phyloP scores from a whole-genome alignment of 2,888 invertebrate species.

The Drosophila hamatofila region DNA sequence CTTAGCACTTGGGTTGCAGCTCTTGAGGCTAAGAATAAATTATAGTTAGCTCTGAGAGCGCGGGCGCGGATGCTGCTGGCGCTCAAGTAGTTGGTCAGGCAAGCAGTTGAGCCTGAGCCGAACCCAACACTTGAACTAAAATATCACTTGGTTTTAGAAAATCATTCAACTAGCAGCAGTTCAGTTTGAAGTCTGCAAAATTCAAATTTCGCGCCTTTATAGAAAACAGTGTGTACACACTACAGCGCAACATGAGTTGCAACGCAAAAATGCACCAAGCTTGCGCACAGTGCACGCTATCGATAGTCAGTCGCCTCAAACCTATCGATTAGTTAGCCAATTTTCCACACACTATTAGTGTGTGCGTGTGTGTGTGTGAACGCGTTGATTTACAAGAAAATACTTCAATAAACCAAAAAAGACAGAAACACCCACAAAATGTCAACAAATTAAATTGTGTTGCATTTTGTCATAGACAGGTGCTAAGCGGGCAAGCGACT shows the following conservation, averaged over 20 bases:
- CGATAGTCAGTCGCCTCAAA: constrained; percentile 2
- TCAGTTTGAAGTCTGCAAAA: neutral
- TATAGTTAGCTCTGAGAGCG: constrained; percentile 19
- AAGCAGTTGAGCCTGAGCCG: neutral
- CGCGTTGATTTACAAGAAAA: constrained; percentile 42
- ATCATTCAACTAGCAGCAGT: neutral
- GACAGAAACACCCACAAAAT: constrained; percentile 38
- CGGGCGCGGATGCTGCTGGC: constrained; percentile 8
- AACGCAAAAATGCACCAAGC: neutral
- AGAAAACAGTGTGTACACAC: constrained; percentile 30
- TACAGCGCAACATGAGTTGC: neutral
- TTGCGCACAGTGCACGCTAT: neutral
- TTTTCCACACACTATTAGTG: constrained; percentile 42
- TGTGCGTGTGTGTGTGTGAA: constrained; percentile 57
- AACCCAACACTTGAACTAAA: neutral
- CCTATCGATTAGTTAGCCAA: constrained; percentile 25
- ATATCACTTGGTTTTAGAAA: neutral
- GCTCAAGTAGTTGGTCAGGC: constrained; percentile 11
- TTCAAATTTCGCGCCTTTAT: constrained; percentile 14
- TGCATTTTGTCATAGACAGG: constrained; percentile 41
- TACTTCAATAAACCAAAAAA: constrained; percentile 31
- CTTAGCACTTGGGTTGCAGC: constrained; percentile 41
- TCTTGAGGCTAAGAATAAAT: constrained; percentile 37
- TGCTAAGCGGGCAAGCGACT: constrained; percentile 19
- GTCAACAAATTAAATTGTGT: constrained; percentile 45